These are phyloP conservation scores for Heliconius charithonia DNA, from an alignment of 2,888 invertebrate genomes.

Conservation along the genomic window DNA sequence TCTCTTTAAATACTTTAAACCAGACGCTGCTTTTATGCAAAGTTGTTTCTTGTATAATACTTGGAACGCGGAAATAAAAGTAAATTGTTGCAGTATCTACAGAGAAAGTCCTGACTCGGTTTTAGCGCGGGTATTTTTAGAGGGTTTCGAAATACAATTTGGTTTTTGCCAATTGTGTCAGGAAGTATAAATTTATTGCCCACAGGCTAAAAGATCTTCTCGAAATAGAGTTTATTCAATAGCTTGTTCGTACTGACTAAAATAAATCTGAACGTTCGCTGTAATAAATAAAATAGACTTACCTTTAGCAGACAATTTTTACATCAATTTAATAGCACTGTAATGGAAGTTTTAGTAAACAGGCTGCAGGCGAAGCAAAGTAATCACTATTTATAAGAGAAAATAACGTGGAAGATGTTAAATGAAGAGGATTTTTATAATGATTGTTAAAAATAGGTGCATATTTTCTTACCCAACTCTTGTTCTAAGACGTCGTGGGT, in stretches of 20 bases:
- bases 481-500: slow-evolving; percentile 68
- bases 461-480: slow-evolving; percentile 72
- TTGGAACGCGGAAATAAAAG: slow-evolving; percentile 53
- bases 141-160: slow-evolving; percentile 56
- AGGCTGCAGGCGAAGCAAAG: slow-evolving; percentile 39
- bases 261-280: slow-evolving; percentile 50
- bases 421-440: slow-evolving; percentile 20
- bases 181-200: slow-evolving; percentile 56
- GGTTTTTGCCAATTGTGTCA: slow-evolving; percentile 64
- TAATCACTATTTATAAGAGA: slow-evolving; percentile 10
- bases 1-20: not conserved
- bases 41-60: not conserved
- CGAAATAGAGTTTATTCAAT: slow-evolving; percentile 55
- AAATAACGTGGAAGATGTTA: slow-evolving; percentile 14
- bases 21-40: not conserved
- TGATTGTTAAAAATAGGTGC: slow-evolving; percentile 14
- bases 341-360: slow-evolving; percentile 23
- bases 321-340: slow-evolving; percentile 27
- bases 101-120: slow-evolving; percentile 53
- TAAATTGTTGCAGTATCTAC: slow-evolving; percentile 44
- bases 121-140: slow-evolving; percentile 59
- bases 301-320: slow-evolving; percentile 29
- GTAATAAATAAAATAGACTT: slow-evolving; percentile 39
- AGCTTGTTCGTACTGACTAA: slow-evolving; percentile 50
- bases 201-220: slow-evolving; percentile 52